These are phyloP conservation scores for Moxostoma hubbsi DNA, from an alignment of 2,797 vertebrate species.

Conservation along the genomic window DNA sequence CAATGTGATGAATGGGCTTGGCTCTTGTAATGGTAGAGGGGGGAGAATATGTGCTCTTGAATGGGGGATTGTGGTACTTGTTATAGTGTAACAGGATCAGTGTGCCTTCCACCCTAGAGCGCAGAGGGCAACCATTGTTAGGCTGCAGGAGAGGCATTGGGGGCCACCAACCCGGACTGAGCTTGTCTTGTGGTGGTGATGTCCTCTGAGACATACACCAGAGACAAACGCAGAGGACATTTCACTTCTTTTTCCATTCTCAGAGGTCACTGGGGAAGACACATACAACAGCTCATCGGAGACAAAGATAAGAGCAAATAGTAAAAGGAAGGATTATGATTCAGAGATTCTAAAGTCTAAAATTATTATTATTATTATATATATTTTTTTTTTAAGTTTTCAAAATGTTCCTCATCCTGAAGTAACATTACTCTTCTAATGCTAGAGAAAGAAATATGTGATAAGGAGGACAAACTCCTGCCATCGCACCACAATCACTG, in stretches of 20 bases:
- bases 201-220: conserved; percentile 26
- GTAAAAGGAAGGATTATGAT: neutral
- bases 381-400: neutral
- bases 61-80: conserved; percentile 67
- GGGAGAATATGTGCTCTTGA: conserved; percentile 50
- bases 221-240: conserved; percentile 36
- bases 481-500: neutral
- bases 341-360: neutral
- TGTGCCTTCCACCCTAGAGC: conserved; percentile 55
- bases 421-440: conserved; percentile 11
- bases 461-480: neutral
- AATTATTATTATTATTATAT: neutral
- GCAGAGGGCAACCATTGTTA: conserved; percentile 50
- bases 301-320: neutral
- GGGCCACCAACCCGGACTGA: conserved; percentile 26
- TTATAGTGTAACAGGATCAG: conserved; percentile 74
- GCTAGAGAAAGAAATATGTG: conserved; percentile 9
- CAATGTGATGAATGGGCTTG: conserved; percentile 44
- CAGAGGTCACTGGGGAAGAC: conserved; percentile 35
- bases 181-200: conserved; percentile 39
- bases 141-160: conserved; percentile 31
- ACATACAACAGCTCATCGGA: conserved; percentile 6
- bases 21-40: conserved; percentile 38
- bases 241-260: conserved; percentile 22
- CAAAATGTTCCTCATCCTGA: conserved; percentile 9